A percentile compares a stretch with the other conserved stretches of the same genome.
Evolutionary conservation across 2,888 invertebrate species (phyloP).

Genomic region (Zonitis immaculata): DNA sequence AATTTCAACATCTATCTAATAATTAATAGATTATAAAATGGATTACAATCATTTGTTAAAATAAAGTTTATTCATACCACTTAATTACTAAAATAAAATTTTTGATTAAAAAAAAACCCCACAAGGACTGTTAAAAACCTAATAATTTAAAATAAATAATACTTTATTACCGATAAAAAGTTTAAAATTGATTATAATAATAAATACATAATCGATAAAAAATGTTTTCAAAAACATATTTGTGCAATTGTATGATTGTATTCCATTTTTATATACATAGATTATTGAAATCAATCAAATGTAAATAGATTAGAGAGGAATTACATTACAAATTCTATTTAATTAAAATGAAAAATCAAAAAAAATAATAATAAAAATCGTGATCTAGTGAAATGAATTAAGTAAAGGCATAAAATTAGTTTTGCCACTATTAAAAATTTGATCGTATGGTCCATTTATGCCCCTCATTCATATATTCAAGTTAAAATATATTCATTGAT

Average conservation of each 20-base stretch:
- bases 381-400: neutral
- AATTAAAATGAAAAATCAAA: too few species aligned
- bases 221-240: neutral
- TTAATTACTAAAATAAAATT: too few species aligned
- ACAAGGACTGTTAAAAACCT: neutral
- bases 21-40: too few species aligned
- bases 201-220: neutral
- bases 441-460: neutral
- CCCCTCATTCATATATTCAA: too few species aligned
- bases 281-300: neutral
- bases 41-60: too few species aligned
- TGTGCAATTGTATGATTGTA: neutral
- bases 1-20: too few species aligned
- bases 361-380: neutral
- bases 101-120: too few species aligned
- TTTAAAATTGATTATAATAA: neutral
- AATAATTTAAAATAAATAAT: neutral
- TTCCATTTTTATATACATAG: neutral
- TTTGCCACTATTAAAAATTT: neutral
- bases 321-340: constrained; percentile 9
- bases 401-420: neutral
- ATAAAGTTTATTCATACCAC: too few species aligned
- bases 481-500: too few species aligned
- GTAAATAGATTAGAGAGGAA: constrained; percentile 41
- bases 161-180: neutral